Conservation (phyloP, 2,888 invertebrate genomes). For the Dryocosmus kuriphilus region DNA sequence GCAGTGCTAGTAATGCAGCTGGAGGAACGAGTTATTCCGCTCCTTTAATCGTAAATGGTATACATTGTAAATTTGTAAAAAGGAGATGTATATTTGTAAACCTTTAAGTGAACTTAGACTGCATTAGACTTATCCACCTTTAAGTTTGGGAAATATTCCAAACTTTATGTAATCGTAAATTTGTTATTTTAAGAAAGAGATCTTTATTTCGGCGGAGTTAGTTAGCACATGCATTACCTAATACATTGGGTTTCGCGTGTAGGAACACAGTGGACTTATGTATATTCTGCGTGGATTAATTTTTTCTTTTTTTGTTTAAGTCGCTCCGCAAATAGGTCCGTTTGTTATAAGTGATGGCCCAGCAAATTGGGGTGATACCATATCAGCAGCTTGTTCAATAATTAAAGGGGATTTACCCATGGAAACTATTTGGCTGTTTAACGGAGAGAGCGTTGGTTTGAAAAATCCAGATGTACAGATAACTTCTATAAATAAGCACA, state of each 20-base stretch:
- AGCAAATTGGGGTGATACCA: conserved; percentile 84
- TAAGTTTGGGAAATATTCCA: conserved; percentile 4
- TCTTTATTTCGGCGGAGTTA: neutral
- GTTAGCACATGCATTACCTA: neutral
- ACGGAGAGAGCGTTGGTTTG: conserved; percentile 80
- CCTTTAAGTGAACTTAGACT: neutral
- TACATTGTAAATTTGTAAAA: neutral
- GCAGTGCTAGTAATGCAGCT: conserved; percentile 79
- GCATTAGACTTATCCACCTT: conserved; percentile 9
- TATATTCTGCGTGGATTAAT: conserved; percentile 26
- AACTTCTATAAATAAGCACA: conserved; percentile 79
- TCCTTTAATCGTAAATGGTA: conserved; percentile 80
- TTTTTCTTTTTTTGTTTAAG: conserved; percentile 77
- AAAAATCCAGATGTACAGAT: conserved; percentile 77
- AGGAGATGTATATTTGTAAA: neutral
- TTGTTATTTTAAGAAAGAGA: neutral
- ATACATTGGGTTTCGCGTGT: neutral
- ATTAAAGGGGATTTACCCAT: conserved; percentile 88
- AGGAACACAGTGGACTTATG: neutral
- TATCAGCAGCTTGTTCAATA: conserved; percentile 84
- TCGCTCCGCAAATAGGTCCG: conserved; percentile 86
- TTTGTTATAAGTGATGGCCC: conserved; percentile 86
- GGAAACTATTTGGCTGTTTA: conserved; percentile 86
- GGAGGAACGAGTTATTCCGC: conserved; percentile 79
- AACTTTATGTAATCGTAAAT: conserved; percentile 30